Evolutionary conservation across 64 coral and sea anemone genomes (phyloP).

Genomic region (Dendrophyllia cribrosa): DNA sequence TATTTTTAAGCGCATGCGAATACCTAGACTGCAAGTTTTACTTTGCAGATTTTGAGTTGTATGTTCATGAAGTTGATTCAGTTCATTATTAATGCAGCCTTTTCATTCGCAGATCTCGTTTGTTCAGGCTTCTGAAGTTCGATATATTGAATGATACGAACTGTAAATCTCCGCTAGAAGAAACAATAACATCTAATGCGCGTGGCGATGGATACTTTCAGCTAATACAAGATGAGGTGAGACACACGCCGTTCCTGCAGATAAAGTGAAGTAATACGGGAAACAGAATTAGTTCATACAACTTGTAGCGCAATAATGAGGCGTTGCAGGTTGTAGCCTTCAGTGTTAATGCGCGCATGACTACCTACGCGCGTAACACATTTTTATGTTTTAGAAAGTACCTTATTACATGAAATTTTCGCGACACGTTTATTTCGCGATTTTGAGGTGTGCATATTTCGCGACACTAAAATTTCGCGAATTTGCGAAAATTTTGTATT

Average conservation of each 20-base stretch:
- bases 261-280: too few relatives aligned
- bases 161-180: conserved; percentile 12
- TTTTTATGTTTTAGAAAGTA: too few relatives aligned
- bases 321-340: too few relatives aligned
- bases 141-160: conserved; percentile 5
- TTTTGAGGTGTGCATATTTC: too few relatives aligned
- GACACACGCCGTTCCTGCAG: not conserved
- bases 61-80: not conserved
- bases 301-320: too few relatives aligned
- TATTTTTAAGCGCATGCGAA: too few relatives aligned
- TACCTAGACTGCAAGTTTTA: not conserved
- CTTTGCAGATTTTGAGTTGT: not conserved
- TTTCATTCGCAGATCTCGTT: conserved; percentile 12
- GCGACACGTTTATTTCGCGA: too few relatives aligned
- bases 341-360: too few relatives aligned
- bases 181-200: not conserved
- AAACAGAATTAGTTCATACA: not conserved
- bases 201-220: conserved; percentile 39
- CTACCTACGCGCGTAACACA: too few relatives aligned
- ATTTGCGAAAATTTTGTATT: too few relatives aligned
- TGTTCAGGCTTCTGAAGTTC: conserved; percentile 39
- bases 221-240: conserved; percentile 63
- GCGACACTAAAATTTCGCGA: too few relatives aligned
- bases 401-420: too few relatives aligned
- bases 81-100: not conserved